Percentiles rank a stretch among this genome's conserved stretches.
Evolutionary conservation across 2,888 invertebrate genomes (phyloP).

Genomic region (Biston stratarius): DNA sequence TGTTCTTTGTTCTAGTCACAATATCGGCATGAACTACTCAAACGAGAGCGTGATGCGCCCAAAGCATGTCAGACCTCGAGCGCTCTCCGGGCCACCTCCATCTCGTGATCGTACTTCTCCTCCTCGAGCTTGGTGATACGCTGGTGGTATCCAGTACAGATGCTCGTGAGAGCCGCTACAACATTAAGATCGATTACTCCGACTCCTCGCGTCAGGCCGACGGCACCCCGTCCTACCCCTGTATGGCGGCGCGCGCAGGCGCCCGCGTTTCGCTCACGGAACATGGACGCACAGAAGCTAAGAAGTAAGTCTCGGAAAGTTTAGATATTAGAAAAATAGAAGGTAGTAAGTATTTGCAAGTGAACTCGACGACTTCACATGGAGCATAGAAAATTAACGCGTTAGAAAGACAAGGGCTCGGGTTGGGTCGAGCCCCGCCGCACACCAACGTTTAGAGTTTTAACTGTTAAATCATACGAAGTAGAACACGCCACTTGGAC

Average conservation of each 20-base stretch:
- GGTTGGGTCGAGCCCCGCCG: conserved; percentile 53
- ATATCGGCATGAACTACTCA: conserved; percentile 81
- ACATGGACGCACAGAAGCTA: conserved; percentile 69
- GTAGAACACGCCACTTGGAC: conserved; percentile 77
- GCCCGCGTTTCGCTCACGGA: conserved; percentile 55
- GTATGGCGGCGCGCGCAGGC: conserved; percentile 25
- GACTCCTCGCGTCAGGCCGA: conserved; percentile 47
- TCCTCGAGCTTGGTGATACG: conserved; percentile 94
- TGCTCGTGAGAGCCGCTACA: conserved; percentile 89
- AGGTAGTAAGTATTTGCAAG: conserved; percentile 70
- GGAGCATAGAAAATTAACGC: conserved; percentile 75
- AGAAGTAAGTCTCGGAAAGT: conserved; percentile 70
- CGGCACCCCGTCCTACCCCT: conserved; percentile 42
- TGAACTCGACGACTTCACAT: conserved; percentile 70
- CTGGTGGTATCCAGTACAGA: conserved; percentile 92
- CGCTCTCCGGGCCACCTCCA: conserved; percentile 97
- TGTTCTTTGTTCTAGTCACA: conserved; percentile 77
- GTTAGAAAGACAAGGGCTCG: conserved; percentile 68
- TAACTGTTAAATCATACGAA: conserved; percentile 74
- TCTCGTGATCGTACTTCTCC: conserved; percentile 99
- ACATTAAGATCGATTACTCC: conserved; percentile 78
- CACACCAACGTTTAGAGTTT: conserved; percentile 64
- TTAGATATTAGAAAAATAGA: conserved; percentile 66
- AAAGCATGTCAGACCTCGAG: conserved; percentile 93
- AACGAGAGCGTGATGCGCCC: conserved; percentile 79